These are phyloP conservation scores for Pagrus major DNA, from an alignment of 2,113 vertebrate genomes.

Conservation along the genomic window DNA sequence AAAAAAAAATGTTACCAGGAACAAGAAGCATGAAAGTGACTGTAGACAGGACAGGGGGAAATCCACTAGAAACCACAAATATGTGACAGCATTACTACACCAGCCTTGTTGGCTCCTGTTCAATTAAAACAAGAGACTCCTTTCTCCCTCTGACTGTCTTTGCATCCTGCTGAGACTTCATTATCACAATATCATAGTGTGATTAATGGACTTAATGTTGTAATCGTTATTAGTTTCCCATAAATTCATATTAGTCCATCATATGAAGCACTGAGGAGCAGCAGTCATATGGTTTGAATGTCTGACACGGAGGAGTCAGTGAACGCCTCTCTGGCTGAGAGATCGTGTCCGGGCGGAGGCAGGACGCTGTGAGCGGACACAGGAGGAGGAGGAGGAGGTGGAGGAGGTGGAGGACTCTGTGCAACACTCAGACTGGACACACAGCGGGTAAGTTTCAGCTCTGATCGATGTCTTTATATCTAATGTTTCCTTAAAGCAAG, in stretches of 20 bases:
- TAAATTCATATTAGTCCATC: not conserved
- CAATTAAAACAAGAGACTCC: not conserved
- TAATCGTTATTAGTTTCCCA: not conserved
- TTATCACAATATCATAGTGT: not conserved
- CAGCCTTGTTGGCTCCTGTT: not conserved
- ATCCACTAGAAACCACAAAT: not conserved
- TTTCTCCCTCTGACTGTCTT: not conserved
- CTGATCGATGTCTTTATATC: not conserved
- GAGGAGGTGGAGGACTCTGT: constrained; percentile 31
- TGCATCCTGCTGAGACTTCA: not conserved
- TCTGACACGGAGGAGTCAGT: constrained; percentile 15
- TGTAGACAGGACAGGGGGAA: too few species aligned
- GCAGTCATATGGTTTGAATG: constrained; percentile 36
- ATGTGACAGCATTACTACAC: not conserved
- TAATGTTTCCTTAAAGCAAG: not conserved
- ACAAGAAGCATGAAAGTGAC: too few species aligned
- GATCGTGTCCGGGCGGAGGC: constrained; percentile 40
- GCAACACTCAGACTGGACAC: constrained; percentile 11
- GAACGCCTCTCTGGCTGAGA: constrained; percentile 49
- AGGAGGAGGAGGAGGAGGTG: constrained; percentile 26
- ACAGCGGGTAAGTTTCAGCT: constrained; percentile 55
- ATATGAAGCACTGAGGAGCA: not conserved
- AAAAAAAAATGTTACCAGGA: too few species aligned
- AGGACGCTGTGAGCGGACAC: constrained; percentile 24
- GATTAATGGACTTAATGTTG: not conserved